Evolutionary conservation across 1,140 invertebrate genomes (phyloP).

Genomic region (Steinernema feltiae): DNA sequence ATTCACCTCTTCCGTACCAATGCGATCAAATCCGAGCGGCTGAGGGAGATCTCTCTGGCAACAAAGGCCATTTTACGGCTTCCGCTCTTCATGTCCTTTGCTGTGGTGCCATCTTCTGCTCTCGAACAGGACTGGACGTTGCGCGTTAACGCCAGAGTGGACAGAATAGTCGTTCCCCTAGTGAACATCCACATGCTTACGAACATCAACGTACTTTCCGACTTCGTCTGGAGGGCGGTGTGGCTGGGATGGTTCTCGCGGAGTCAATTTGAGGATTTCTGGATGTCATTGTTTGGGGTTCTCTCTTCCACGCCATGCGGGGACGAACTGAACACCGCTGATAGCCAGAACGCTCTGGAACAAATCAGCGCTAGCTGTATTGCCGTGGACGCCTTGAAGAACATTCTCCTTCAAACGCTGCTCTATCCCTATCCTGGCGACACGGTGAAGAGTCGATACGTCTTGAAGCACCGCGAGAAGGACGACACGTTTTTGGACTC

Average conservation of each 20-base stretch:
- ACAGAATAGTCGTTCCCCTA: slow-evolving; percentile 21
- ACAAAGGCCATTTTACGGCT: slow-evolving; percentile 13
- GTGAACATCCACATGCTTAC: slow-evolving; percentile 32
- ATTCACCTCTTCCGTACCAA: background rate
- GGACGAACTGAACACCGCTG: slow-evolving; percentile 19
- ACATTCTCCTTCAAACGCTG: slow-evolving; percentile 18
- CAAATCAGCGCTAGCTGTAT: slow-evolving; percentile 22
- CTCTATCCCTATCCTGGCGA: background rate
- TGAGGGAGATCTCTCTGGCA: background rate
- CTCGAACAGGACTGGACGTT: slow-evolving; percentile 22
- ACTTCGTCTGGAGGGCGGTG: slow-evolving; percentile 24
- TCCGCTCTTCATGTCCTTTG: slow-evolving; percentile 18
- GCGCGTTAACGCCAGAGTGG: slow-evolving; percentile 12
- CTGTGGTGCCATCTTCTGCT: slow-evolving; percentile 22
- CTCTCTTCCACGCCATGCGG: slow-evolving; percentile 32
- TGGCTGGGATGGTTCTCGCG: slow-evolving; percentile 27
- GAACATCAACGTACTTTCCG: slow-evolving; percentile 30
- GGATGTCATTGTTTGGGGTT: slow-evolving; percentile 33
- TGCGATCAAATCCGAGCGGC: background rate
- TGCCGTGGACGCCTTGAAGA: slow-evolving; percentile 20
- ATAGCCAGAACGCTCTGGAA: slow-evolving; percentile 22
- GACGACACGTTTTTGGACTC: background rate
- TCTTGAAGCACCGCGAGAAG: background rate
- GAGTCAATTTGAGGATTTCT: slow-evolving; percentile 30
- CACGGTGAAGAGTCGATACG: background rate